Conservation (phyloP, 2,113 vertebrate species). For the Delphinapterus leucas region DNA sequence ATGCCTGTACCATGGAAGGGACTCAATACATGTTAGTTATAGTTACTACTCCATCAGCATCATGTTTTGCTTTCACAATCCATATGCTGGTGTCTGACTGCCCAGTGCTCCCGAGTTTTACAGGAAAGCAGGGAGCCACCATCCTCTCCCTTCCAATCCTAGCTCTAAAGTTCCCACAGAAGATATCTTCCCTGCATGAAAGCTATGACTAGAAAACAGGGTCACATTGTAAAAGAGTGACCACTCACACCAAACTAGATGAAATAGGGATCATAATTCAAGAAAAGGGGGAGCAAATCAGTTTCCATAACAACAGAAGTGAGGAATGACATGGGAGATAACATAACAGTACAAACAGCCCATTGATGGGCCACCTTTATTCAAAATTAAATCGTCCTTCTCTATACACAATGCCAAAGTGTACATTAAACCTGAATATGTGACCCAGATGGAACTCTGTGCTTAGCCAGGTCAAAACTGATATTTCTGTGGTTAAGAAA, state of each 20-base stretch:
- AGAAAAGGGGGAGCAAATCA: too few species aligned
- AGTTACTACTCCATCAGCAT: neutral
- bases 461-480: neutral
- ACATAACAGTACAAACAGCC: neutral
- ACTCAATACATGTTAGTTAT: neutral
- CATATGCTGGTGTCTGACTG: neutral
- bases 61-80: neutral
- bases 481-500: neutral
- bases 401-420: neutral
- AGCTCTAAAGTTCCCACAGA: neutral
- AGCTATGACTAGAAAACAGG: neutral
- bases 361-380: accelerated
- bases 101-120: too few species aligned
- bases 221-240: neutral
- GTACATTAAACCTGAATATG: neutral
- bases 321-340: neutral
- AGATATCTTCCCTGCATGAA: neutral
- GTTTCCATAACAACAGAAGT: neutral
- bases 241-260: neutral
- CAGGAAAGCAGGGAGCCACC: neutral
- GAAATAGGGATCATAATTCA: neutral
- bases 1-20: neutral
- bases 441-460: neutral
- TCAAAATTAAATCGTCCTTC: neutral
- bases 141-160: neutral